Evolutionary conservation across 2,888 invertebrate species (phyloP), one percentile per base, ranked within the genome.

Genomic region (Agrilus mali): DNA sequence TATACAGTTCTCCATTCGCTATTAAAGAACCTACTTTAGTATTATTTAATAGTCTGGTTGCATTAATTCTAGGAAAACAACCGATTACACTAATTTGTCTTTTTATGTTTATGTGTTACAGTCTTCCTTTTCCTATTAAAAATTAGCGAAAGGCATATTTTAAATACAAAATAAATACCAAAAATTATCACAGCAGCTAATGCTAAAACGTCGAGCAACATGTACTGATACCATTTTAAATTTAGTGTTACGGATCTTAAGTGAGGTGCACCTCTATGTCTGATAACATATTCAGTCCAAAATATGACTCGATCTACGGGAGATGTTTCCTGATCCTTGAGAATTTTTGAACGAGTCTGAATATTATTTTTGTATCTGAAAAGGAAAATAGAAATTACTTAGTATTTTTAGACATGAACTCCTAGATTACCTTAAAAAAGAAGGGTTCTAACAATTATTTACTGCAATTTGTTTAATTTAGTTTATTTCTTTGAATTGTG

Each of bases 281-380:
- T 46, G 12, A 56, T 48, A 2, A 55, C 55, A 39, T 56, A 51
- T 41, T 58, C 51, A 2, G 52, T 40, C 56, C 56, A 56, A 47
- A 49, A 58, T 12, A 56, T 47, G 16, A 56, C 56, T 5, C 36
- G 33, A 31, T 57, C 53, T 15, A 56, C 36, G 5, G 56, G 56
- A 33, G 43, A 33, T n/a, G 54, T 14, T 8, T 51, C 53, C 37
- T 54, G 53, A 22, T 54, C 49, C 36, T 47, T 47, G 12, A 57
- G 34, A 13, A 55, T 34, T 5, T 42, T 14, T 3, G 55, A 55
- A 15, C 40, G 38, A 37, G 41, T 41, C 20, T 41, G 40, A 8
- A 48, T 45, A 43, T 51, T 48, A 20, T 50, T 33, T 22, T 38
- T 42, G 35, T 51, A 56, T 22, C 52, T 53, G 40, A 33, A 27